Evolutionary conservation across 2,113 vertebrate species (phyloP).

Genomic region (Plecotus auritus): DNA sequence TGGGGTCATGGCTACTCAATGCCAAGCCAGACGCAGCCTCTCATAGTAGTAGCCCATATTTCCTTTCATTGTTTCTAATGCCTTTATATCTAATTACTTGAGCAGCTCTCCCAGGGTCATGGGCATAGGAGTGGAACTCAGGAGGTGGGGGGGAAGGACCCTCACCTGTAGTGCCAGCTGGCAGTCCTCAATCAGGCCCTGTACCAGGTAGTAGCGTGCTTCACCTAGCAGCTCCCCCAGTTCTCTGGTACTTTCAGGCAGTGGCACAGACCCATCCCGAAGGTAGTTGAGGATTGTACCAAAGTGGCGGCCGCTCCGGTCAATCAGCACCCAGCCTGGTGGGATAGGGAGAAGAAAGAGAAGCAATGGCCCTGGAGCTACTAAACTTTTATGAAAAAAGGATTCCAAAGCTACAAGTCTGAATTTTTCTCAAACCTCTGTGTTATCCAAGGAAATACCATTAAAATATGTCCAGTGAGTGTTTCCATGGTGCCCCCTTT

Average conservation of each 20-base stretch:
- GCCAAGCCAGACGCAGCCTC: background rate
- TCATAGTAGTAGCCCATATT: background rate
- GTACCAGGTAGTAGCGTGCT: conserved; percentile 88
- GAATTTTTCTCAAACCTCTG: background rate
- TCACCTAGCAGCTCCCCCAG: conserved; percentile 89
- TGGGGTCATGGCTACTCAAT: background rate
- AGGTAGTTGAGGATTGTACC: conserved; percentile 90
- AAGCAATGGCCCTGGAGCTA: background rate
- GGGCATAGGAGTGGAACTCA: background rate
- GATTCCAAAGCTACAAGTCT: conserved; percentile 8
- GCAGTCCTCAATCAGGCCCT: conserved; percentile 90
- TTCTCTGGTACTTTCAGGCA: conserved; percentile 87
- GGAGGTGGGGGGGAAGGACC: background rate
- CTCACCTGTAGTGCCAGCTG: conserved; percentile 87
- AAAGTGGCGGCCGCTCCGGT: conserved; percentile 89
- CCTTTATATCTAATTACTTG: background rate
- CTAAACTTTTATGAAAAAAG: background rate
- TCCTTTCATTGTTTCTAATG: background rate
- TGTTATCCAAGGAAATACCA: background rate
- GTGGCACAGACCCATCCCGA: conserved; percentile 88
- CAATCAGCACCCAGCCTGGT: conserved; percentile 90
- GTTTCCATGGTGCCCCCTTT: background rate
- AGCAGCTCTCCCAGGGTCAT: background rate
- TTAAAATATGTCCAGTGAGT: conserved; percentile 9
- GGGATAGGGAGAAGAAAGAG: background rate